A percentile compares a stretch with the other conserved stretches of the same genome.
These are phyloP conservation scores for Panzeria rudis DNA, from an alignment of 2,888 invertebrate genomes.

Conservation along the genomic window DNA sequence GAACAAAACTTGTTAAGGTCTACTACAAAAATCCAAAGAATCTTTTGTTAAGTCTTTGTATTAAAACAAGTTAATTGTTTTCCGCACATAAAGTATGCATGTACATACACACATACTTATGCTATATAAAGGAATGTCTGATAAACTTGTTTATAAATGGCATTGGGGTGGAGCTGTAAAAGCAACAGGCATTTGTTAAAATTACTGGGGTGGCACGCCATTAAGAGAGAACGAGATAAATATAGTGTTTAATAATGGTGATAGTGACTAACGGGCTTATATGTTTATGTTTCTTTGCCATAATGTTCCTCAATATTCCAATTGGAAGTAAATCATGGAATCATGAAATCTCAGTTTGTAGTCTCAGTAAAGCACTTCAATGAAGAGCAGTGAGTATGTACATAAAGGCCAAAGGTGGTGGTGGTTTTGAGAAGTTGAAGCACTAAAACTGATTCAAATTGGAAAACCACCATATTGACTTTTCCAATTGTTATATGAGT, in stretches of 20 bases:
- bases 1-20: background rate
- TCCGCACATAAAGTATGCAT: background rate
- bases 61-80: slow-evolving; percentile 3
- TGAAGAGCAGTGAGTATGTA: slow-evolving; percentile 62
- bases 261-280: slow-evolving; percentile 31
- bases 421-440: slow-evolving; percentile 15
- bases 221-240: slow-evolving; percentile 47
- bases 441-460: slow-evolving; percentile 55
- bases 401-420: slow-evolving; percentile 29
- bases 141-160: slow-evolving; percentile 31
- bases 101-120: background rate
- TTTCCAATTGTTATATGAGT: slow-evolving; percentile 37
- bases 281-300: slow-evolving; percentile 47
- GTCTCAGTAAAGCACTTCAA: slow-evolving; percentile 51
- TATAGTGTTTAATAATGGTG: slow-evolving; percentile 11
- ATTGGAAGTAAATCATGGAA: slow-evolving; percentile 71
- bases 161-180: slow-evolving; percentile 60
- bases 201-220: background rate
- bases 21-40: background rate
- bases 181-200: slow-evolving; percentile 63
- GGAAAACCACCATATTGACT: slow-evolving; percentile 68
- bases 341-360: slow-evolving; percentile 56
- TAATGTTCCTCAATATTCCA: slow-evolving; percentile 53
- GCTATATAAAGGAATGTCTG: slow-evolving; percentile 3
- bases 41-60: background rate